Evolutionary conservation across 1,140 invertebrate genomes (phyloP).

Genomic region (Radopholus similis): DNA sequence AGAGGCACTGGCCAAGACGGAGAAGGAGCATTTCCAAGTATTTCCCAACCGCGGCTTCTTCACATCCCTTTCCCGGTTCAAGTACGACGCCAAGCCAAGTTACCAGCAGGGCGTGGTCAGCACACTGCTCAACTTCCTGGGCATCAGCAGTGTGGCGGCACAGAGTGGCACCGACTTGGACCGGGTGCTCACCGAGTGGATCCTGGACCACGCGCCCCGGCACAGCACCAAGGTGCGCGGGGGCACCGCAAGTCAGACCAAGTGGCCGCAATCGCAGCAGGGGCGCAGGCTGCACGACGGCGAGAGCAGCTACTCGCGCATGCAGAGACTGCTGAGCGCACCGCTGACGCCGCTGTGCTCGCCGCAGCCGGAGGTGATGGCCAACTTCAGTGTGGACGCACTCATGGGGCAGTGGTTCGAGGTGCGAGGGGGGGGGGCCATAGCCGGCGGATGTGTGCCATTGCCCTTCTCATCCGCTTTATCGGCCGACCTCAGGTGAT

Average conservation of each 20-base stretch:
- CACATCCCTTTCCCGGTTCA: no score
- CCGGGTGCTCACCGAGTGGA: conserved; percentile 23
- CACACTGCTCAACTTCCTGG: conserved; percentile 26
- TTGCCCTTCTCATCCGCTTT: background rate
- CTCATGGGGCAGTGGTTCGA: conserved; percentile 54
- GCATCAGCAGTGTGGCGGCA: conserved; percentile 5
- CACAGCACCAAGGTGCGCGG: conserved; percentile 12
- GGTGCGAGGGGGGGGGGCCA: no score
- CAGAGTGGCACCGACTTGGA: conserved; percentile 25
- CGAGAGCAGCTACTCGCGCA: conserved; percentile 10
- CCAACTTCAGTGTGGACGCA: conserved; percentile 49
- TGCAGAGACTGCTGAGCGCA: conserved; percentile 54
- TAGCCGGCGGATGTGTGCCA: background rate
- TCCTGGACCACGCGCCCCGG: conserved; percentile 20
- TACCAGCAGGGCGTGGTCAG: conserved; percentile 31
- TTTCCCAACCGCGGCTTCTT: no score
- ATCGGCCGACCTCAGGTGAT: conserved; percentile 39
- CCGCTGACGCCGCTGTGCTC: conserved; percentile 52
- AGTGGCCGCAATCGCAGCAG: background rate
- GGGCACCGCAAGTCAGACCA: background rate
- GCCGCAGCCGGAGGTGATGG: conserved; percentile 48
- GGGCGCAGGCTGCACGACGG: background rate
- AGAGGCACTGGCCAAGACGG: background rate
- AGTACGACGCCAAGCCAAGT: conserved; percentile 31
- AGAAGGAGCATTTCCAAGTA: conserved; percentile 1